phyloP scores from a whole-genome alignment of 2,797 vertebrate genomes.

The Danio jaintianensis region DNA sequence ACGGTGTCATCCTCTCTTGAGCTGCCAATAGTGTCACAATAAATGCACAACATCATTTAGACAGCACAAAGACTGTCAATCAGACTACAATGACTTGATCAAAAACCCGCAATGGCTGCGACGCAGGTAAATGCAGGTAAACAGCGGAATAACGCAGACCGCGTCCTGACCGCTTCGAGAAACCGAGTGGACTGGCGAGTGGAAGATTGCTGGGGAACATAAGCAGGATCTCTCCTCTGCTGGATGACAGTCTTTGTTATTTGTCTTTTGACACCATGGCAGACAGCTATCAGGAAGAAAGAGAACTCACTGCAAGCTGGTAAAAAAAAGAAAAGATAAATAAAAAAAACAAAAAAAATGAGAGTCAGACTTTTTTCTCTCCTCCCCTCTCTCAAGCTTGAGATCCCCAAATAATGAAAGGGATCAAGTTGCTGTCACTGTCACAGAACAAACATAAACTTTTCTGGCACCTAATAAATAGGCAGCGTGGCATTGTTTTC shows the following conservation, averaged over 20 bases:
- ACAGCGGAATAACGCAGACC: conserved; percentile 36
- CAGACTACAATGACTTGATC: conserved; percentile 57
- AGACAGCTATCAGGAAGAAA: conserved; percentile 87
- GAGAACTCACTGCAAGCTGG: conserved; percentile 77
- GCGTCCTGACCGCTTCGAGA: conserved; percentile 62
- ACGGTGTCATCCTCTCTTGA: conserved; percentile 54
- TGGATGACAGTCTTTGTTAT: conserved; percentile 84
- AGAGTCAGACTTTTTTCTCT: conserved; percentile 74
- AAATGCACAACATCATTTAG: conserved; percentile 62
- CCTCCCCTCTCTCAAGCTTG: conserved; percentile 59
- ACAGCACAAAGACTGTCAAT: conserved; percentile 57
- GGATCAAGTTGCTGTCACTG: conserved; percentile 88
- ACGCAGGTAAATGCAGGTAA: conserved; percentile 50
- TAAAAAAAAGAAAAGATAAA: conserved; percentile 69
- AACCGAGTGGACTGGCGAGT: conserved; percentile 56
- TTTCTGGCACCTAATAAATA: conserved; percentile 89
- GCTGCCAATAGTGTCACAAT: conserved; percentile 60
- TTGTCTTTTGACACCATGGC: conserved; percentile 82
- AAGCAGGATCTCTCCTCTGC: conserved; percentile 75
- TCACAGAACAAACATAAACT: conserved; percentile 87
- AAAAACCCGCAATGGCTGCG: conserved; percentile 16
- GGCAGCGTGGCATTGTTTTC: conserved; percentile 86
- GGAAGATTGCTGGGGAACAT: conserved; percentile 55
- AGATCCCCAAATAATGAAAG: conserved; percentile 81
- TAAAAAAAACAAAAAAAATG: conserved; percentile 73